These are phyloP conservation scores for Catalaphyllia jardinei DNA, from an alignment of 64 coral and sea anemone genomes.

Conservation along the genomic window DNA sequence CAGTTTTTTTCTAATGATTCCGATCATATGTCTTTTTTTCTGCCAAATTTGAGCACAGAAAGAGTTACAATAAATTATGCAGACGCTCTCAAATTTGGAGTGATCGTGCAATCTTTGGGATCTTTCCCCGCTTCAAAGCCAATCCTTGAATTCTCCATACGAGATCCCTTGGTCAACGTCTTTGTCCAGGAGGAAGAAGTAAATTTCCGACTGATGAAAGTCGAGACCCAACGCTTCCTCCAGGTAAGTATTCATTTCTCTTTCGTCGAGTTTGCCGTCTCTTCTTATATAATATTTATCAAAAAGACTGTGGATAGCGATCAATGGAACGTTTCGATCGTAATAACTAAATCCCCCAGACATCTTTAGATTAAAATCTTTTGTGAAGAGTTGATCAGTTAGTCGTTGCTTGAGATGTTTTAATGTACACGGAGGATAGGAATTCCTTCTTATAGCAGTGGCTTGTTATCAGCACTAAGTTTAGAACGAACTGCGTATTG, in stretches of 20 bases:
- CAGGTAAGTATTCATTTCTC: conserved; percentile 29
- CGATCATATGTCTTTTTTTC: no score
- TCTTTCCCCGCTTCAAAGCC: conserved; percentile 54
- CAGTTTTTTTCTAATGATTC: no score
- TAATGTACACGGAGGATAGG: not conserved
- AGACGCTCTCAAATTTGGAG: conserved; percentile 29
- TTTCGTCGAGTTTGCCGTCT: conserved; percentile 45
- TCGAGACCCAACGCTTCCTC: conserved; percentile 45
- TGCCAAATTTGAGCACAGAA: no score
- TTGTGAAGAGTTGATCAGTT: not conserved
- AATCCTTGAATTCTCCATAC: conserved; percentile 37
- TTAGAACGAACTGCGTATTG: not conserved
- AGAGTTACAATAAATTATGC: not conserved
- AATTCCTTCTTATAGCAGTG: not conserved
- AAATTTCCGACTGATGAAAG: conserved; percentile 38
- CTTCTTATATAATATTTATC: conserved; percentile 45
- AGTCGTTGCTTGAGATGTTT: not conserved
- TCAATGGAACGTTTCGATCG: conserved; percentile 3
- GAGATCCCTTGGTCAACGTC: conserved; percentile 52
- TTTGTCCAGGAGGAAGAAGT: conserved; percentile 52
- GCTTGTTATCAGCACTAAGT: not conserved
- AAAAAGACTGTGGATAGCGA: conserved; percentile 60
- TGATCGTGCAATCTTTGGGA: conserved; percentile 18
- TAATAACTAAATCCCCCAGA: conserved; percentile 38
- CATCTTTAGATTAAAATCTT: not conserved